A percentile compares a stretch with the other conserved stretches of the same genome.
These are phyloP conservation scores for Percina caprodes DNA, from an alignment of 2,113 vertebrate species.

Conservation along the genomic window DNA sequence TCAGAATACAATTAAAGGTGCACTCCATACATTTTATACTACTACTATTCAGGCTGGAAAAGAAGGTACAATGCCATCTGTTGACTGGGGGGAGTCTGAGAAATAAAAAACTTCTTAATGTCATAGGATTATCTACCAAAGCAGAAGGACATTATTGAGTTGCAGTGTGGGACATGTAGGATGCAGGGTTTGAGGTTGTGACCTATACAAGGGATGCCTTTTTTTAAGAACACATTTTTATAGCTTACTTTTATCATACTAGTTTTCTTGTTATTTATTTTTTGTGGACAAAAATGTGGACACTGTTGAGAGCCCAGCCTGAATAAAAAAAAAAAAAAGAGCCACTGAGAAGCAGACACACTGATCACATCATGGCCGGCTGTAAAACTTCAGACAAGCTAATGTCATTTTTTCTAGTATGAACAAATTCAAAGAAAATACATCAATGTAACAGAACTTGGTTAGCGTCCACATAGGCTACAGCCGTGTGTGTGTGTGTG, in stretches of 20 bases:
- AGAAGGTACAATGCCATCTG: no score
- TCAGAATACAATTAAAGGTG: background rate
- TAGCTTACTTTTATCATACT: background rate
- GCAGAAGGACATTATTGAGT: background rate
- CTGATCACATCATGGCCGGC: background rate
- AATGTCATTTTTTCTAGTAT: background rate
- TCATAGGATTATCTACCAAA: background rate
- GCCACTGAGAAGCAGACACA: background rate
- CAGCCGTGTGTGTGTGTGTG: constrained; percentile 2
- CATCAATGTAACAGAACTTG: constrained; percentile 6
- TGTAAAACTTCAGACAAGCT: background rate
- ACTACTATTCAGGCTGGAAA: background rate
- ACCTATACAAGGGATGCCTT: background rate
- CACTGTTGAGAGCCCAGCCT: background rate
- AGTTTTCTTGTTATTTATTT: background rate
- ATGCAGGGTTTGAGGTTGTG: background rate
- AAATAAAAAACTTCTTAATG: background rate
- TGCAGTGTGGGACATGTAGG: constrained; percentile 1
- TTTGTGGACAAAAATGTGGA: no score
- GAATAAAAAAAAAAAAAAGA: background rate
- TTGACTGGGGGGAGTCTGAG: background rate
- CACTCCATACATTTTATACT: background rate
- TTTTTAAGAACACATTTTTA: background rate
- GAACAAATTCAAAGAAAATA: background rate
- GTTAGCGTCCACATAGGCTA: background rate